Base-by-base conservation (phyloP, 2,113 vertebrate species). In the Andinoacara biseriatus region DNA sequence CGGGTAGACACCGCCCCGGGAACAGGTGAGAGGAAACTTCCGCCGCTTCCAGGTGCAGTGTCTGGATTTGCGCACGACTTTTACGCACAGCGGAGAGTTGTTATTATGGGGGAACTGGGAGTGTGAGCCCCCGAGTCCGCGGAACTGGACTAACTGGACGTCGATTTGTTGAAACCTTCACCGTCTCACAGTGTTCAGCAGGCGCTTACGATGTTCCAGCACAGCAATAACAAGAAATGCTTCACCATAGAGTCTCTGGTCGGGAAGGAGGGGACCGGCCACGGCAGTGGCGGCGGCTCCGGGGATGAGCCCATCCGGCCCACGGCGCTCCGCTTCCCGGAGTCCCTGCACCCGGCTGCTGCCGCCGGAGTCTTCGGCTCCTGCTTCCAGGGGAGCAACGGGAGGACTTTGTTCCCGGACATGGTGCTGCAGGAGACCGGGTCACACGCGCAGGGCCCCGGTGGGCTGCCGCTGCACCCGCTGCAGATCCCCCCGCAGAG, bases 221-320 rank as follows among this genome's bases (percentile, higher is more conserved):
- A 93, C 84, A 62, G 89, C 85, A 88, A 65, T 58, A 78, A 24
- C 72, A 94, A 95, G 89, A 97, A 96, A 59, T 94, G 94, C 54
- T 96, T 95, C 91, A 94, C 93, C 74, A 96, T 96, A 22, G 95
- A 96, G 87, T 92, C 96, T 74, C 94, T 97, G 77, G 95, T 97
- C n/a, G 96, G 93, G 76, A 94, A 96, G 89, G 95, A 95, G 62
- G 78, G 85, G 18, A 88, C 63, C 86, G 10, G 63, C 52, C 62
- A 43, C 52, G 74, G 80, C 81, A 82, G 33, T 35, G 10, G 88
- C 91, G 54, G 80, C 94, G 81, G 83, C 80, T 86, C 90, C 33
- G 94, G 90, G 77, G 95, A 96, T 0, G 96, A 96, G 46, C 94
- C 93, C 63, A 94, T 95, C 69, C 89, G 95, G 80, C 94, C 95